Evolutionary conservation across 2,113 vertebrate genomes (phyloP).

Genomic region (Lamprologus sp.): DNA sequence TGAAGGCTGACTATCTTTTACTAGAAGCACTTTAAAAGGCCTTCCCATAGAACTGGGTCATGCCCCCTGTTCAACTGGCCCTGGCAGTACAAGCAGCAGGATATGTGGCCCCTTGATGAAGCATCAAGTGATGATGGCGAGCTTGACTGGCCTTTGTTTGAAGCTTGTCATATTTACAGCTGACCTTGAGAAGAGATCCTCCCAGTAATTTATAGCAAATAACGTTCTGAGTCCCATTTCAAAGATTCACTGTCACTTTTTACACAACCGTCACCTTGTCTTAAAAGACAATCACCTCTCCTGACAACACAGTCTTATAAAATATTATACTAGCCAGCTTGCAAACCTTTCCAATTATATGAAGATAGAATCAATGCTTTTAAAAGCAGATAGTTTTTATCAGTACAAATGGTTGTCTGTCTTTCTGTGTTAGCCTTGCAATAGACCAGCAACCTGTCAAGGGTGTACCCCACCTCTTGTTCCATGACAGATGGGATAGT

Average conservation of each 20-base stretch:
- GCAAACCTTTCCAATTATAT: constrained; percentile 87
- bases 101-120: neutral
- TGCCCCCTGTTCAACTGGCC: neutral
- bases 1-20: neutral
- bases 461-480: neutral
- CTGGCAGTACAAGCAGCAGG: neutral
- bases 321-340: constrained; percentile 78
- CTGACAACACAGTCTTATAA: constrained; percentile 84
- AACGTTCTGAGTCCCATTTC: constrained; percentile 81
- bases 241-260: constrained; percentile 88
- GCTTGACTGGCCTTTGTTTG: constrained; percentile 38
- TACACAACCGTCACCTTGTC: constrained; percentile 75
- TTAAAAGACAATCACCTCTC: constrained; percentile 81
- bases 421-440: neutral
- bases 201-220: constrained; percentile 83
- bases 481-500: neutral
- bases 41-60: neutral
- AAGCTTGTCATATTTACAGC: constrained; percentile 68
- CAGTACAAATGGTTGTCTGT: constrained; percentile 13
- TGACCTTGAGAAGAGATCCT: constrained; percentile 81
- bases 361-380: constrained; percentile 88
- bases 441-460: neutral
- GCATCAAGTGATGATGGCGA: neutral
- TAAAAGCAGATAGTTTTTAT: constrained; percentile 86
- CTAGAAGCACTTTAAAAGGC: neutral